Evolutionary conservation across 1,140 invertebrate genomes (phyloP), one percentile per base, ranked within the genome.

Genomic region (Tribolium madens): DNA sequence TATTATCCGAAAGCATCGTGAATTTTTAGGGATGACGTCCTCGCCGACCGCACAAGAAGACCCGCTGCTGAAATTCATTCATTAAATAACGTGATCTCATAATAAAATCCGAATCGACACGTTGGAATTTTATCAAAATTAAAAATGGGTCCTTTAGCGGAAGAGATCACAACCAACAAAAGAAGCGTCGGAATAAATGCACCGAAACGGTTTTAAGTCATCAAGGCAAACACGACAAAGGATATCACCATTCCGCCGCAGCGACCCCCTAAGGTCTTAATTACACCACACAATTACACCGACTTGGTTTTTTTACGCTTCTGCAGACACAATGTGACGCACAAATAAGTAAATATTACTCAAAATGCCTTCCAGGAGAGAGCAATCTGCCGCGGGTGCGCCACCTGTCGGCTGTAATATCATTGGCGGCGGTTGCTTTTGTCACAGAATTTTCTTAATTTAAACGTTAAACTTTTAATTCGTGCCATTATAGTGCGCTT

Each of bases 291-390:
- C 76, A 77, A 77, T 77, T 77, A 72, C 57, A 47, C 21, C 18
- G 73, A 60, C 46, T 57, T 52, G 14, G 68, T 60, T 71, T 60
- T 75, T 76, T 76, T 76, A 36, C 52, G 75, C 68, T 72, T 72
- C 75, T 46, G 69, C 48, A 71, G 69, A 18, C 68, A 52, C 46
- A 52, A 64, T 53, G 64, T 70, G 64, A 53, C 75, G 31, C 75
- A 72, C 68, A 76, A 76, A 71, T 73, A 76, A 71, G 75, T 76
- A 76, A 76, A 76, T 76, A 76, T 57, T 57, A 72, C 68, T 60
- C 53, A 75, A 74, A 74, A 74, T 52, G 48, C 71, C 71, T 36
- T n/a, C 72, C 36, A 53, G 52, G 72, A 74, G 53, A 12, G 57
- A 36, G 72, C 53, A 74, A 74, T 74, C 48, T 71, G 47, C 68